These are phyloP conservation scores for Pyrrhura leucotis DNA, from an alignment of 2,797 vertebrate genomes.

Conservation along the genomic window DNA sequence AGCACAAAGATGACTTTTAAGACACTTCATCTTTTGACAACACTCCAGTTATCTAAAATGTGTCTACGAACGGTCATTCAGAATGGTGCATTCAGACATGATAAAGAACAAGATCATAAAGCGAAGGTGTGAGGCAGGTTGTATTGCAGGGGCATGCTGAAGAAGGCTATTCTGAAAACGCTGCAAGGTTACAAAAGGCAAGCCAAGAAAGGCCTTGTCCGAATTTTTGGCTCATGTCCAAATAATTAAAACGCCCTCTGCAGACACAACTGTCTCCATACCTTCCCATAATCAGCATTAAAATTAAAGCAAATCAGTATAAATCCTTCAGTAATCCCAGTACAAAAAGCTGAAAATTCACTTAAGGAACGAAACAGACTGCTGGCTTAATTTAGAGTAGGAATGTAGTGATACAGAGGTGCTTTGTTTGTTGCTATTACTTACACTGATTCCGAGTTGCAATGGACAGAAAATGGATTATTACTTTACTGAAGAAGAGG, in stretches of 20 bases:
- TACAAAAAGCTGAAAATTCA: neutral
- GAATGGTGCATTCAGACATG: rapidly evolving
- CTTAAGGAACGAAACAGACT: neutral
- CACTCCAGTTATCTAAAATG: neutral
- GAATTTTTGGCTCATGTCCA: neutral
- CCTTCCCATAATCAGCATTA: neutral
- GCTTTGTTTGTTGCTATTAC: neutral
- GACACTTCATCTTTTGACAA: neutral
- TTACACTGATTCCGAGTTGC: neutral
- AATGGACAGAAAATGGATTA: neutral
- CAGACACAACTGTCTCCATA: neutral
- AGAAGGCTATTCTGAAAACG: neutral
- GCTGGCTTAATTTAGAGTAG: neutral
- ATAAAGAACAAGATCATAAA: neutral
- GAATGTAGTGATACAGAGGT: neutral
- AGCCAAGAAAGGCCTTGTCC: neutral
- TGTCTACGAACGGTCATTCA: neutral
- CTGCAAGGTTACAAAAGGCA: neutral
- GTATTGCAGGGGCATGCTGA: neutral
- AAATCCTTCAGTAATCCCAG: neutral
- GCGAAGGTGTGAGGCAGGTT: neutral
- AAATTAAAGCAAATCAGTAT: neutral
- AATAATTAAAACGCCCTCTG: neutral
- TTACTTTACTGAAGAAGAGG: neutral
- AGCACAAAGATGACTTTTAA: neutral